Evolutionary conservation across 2,113 vertebrate species (phyloP), one percentile per base, ranked within the genome.

Genomic region (Ictalurus punctatus): DNA sequence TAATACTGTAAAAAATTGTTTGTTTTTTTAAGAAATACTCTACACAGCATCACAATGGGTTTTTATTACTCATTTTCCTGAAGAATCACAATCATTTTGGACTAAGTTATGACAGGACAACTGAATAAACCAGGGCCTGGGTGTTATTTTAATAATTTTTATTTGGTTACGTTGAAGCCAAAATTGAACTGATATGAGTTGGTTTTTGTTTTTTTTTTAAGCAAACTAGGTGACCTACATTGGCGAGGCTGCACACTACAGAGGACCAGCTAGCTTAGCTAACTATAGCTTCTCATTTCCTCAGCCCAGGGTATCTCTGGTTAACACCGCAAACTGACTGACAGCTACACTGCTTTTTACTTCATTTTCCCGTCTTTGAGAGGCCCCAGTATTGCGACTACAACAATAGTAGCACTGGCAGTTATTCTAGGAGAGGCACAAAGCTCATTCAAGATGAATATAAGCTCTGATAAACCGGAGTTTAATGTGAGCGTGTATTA

Each of bases 151-250:
- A 17, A 7, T 80, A 6, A 14, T 21, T 58, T 82, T 82, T 82
- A 37, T 82, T 58, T 81, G 48, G 7, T 12, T 9, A 52, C 48
- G 48, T 52, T 52, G 1, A 10, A 52, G 2, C 12, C 14, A 30
- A 30, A 12, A 59, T 6, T 40, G 2, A 40, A 40, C 25, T 4
- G 19, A 10, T 17, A 34, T 76, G 44, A 48, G n/a, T n/a, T n/a
- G 44, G 44, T 48, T 48, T 0, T 6, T 48, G 5, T 48, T 6
- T 48, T 48, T 48, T 48, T 6, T 6, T 8, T 8, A 48, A 48
- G 44, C 44, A 48, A 58, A 82, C 54, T 80, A 59, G 30, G 58
- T 83, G 81, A 83, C 81, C 81, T 83, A 83, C 81, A 83, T 83
- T 83, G 27, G 81, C 34, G 14, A 52, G 3, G 5, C 40, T 63